A percentile compares a stretch with the other conserved stretches of the same genome.
Evolutionary conservation across 2,113 vertebrate genomes (phyloP).

Genomic region (Bambusicola thoracicus): DNA sequence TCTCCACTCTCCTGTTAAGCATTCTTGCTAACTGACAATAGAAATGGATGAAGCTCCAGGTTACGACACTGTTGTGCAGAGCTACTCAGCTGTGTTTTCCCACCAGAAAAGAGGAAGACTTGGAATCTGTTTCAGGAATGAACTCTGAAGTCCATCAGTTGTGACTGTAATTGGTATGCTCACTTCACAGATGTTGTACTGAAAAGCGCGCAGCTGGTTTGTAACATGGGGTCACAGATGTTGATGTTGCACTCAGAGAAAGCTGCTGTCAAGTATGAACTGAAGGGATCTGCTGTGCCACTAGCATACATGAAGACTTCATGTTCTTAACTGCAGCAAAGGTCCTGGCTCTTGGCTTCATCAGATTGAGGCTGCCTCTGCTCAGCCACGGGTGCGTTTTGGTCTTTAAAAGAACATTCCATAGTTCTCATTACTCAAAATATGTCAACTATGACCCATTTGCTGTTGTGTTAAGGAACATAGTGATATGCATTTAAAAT

Average conservation of each 20-base stretch:
- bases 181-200: neutral
- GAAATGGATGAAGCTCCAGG: neutral
- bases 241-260: neutral
- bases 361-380: neutral
- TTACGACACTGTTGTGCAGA: fast-evolving
- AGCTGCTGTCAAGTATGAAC: slow-evolving; percentile 1
- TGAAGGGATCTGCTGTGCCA: neutral
- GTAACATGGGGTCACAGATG: slow-evolving; percentile 33
- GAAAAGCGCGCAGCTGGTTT: slow-evolving; percentile 16
- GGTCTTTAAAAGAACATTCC: neutral
- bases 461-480: neutral
- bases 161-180: neutral
- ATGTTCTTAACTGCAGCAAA: neutral
- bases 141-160: neutral
- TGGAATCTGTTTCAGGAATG: neutral
- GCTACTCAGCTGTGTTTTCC: neutral
- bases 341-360: neutral
- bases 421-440: neutral
- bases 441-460: neutral
- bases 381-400: neutral
- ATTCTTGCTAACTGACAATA: neutral
- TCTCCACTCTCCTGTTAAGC: neutral
- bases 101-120: neutral
- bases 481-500: neutral
- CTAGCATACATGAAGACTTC: neutral